Base-by-base conservation (phyloP, 2,888 invertebrate genomes). In the Agrilus mali region DNA sequence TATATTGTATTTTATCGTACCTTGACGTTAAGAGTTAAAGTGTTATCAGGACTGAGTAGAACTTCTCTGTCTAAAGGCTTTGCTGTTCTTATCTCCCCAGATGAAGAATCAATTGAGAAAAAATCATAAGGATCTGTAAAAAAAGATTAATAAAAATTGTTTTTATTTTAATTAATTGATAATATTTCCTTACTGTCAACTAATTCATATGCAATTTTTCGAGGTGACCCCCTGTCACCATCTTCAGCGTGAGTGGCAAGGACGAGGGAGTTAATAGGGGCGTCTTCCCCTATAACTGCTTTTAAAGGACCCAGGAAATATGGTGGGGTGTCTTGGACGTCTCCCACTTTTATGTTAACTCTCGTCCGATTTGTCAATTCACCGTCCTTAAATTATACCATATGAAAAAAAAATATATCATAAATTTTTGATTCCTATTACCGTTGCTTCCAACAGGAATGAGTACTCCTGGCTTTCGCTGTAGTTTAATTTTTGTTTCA, bases 271-370 rank as follows among this genome's bases (percentile, higher is more conserved):
- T 88, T 89, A 33, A 92, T 87, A 0, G 85, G 80, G 43, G 83
- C 86, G 56, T 89, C 86, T 62, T 92, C 92, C 17, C 76, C 72
- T 31, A 90, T 74, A 17, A 88, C 80, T 0, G 84, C 85, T 12
- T 82, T 81, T 42, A 89, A 69, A 0, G 87, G 78, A 1, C 87
- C 87, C 38, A 79, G 77, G 68, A 92, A 92, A 42, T 82, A 76
- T 0, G 92, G 92, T 0, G 90, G 86, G 1, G 80, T 82, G 63
- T 92, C 88, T 69, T 92, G 92, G 1, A 90, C 80, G 60, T 92
- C 90, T 47, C 78, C 74, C 1, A 93, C 82, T 50, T 82, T 80
- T 20, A 90, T 78, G 56, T 83, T 82, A 12, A 89, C 81, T 39
- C 76, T 78, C 0, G 84, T 80, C 10, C 78, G 77, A 0, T 81